A percentile compares a stretch with the other conserved stretches of the same genome.
Evolutionary conservation across 2,888 invertebrate species (phyloP).

Genomic region (Temnothorax unifasciatus): DNA sequence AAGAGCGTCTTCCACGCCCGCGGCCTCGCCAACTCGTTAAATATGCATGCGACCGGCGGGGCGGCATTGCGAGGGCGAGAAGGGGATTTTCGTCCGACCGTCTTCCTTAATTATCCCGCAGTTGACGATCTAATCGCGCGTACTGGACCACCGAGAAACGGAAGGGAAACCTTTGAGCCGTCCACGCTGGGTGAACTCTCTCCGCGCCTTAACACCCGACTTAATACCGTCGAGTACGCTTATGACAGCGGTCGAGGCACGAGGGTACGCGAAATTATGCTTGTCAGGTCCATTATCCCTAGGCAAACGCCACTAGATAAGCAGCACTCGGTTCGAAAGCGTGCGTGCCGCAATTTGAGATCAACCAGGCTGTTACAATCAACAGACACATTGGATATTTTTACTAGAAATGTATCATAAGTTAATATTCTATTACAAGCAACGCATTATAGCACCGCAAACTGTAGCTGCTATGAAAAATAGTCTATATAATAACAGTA

Average conservation of each 20-base stretch:
- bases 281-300: constrained; percentile 83
- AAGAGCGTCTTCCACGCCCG: constrained; percentile 73
- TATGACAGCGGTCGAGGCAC: constrained; percentile 82
- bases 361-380: constrained; percentile 22
- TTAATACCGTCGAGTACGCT: constrained; percentile 80
- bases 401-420: not conserved
- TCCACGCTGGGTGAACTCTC: constrained; percentile 56
- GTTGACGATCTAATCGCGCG: constrained; percentile 82
- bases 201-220: constrained; percentile 73
- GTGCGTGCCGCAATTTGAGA: constrained; percentile 30
- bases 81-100: constrained; percentile 77
- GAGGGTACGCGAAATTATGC: constrained; percentile 84
- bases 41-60: constrained; percentile 79
- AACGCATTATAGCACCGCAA: not conserved
- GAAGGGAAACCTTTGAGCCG: constrained; percentile 79
- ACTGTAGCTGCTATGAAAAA: not conserved
- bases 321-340: constrained; percentile 42
- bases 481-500: not conserved
- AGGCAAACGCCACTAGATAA: constrained; percentile 55
- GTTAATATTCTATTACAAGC: not conserved
- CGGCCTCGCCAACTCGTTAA: constrained; percentile 82
- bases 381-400: constrained; percentile 9
- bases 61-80: constrained; percentile 56
- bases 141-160: constrained; percentile 76
- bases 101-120: constrained; percentile 84